Base-by-base conservation (phyloP, 2,113 vertebrate species). In the Corythoichthys intestinalis region DNA sequence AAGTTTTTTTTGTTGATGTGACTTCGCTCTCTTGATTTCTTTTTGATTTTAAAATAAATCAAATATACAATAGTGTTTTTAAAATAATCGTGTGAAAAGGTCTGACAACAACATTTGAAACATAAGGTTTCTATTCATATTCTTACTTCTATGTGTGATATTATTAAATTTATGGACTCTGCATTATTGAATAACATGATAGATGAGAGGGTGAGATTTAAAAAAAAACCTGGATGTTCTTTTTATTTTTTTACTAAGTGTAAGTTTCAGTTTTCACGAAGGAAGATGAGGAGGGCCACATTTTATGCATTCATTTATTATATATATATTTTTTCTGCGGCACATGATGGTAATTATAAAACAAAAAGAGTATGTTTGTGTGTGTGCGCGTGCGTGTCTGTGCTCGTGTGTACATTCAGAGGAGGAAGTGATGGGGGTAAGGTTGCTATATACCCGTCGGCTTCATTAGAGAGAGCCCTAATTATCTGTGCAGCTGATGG, bases 401-500 rank as follows among this genome's bases (percentile, higher is more conserved):
- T 50, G 70, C 59, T 35, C 68, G 56, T 46, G 60, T 64, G 71
- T 41, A 72, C 6, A 72, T 46, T 34, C 62, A 47, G 71, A n/a
- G 52, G 4, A 69, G 93, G 90, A 91, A 39, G 64, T 1, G 48
- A 62, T 4, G 91, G 76, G 71, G 75, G 78, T 85, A 74, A 91
- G 94, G 93, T 93, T 95, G 93, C 82, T 85, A 37, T 85, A 37
- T 58, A 58, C 89, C 86, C 92, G 77, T 95, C 92, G 93, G 95
- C 94, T 97, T 98, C 94, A 96, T 99, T 98, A 98, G 94, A 94
- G 93, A 94, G 93, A 93, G 92, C 94, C 94, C 96, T 97, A 98
- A 99, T 99, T 98, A 99, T 98, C 96, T 95, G 94, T 92, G 93
- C 94, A 94, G 94, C 95, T 98, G 96, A 98, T 97, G 96, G 96